Base-by-base conservation (phyloP, 2,797 vertebrate genomes). In the Rhyacichthys aspro region DNA sequence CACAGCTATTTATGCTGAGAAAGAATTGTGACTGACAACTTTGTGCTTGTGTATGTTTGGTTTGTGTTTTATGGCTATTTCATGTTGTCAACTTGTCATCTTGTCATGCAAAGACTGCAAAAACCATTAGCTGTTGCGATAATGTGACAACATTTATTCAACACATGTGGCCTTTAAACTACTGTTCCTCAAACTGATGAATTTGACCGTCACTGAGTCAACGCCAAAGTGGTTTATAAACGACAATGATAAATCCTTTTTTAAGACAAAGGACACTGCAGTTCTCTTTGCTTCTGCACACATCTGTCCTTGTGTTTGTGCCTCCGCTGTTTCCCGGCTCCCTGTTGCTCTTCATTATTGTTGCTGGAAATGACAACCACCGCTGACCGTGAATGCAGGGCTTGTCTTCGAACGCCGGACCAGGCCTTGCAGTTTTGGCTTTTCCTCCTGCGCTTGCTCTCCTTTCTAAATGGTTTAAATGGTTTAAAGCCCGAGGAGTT, bases 401-500 rank as follows among this genome's bases (percentile, higher is more conserved):
- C 74, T 79, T 55, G 70, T 69, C 74, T 86, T 77, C 69, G 74
- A 75, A 72, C 76, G 77, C 70, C 4, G 32, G 65, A 59, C 14
- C 16, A 32, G 62, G 63, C 66, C 76, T 84, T 81, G 65, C 78
- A 85, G 83, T 84, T 60, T 83, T 84, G 74, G 79, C 76, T 74
- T 52, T 48, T 64, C 46, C 56, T 58, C 38, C 55, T 19, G 8
- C 17, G 23, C 70, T 66, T 64, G 46, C 61, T 65, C 62, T 73
- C 48, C 64, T n/a, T n/a, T n/a, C n/a, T n/a, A n/a, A n/a, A n/a
- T 72, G 63, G 70, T 81, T 66, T 64, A 86, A 87, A 79, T 63
- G 55, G 34, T 78, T 82, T 63, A 67, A 79, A 73, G 62, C 87
- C 87, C 72, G 90, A 89, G 89, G 89, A 56, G 71, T 90, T 84